Conservation (phyloP, 1,140 invertebrate species). For the Oryctes rhinoceros region DNA sequence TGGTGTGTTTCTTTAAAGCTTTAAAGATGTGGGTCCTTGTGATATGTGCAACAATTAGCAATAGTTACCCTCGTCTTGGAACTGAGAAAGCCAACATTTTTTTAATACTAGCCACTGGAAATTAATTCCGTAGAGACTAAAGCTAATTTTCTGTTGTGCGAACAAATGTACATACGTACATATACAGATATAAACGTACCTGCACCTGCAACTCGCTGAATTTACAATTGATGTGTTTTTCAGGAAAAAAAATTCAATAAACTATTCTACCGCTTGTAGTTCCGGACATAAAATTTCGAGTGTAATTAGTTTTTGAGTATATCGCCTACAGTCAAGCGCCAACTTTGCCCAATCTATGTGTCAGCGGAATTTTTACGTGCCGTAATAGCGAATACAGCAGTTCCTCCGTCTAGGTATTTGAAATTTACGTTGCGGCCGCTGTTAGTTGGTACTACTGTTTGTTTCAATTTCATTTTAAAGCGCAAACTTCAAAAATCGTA, state of each 20-base stretch:
- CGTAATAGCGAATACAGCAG: slow-evolving; percentile 3
- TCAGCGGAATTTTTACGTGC: neutral
- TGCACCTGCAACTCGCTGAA: neutral
- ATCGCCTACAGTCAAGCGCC: neutral
- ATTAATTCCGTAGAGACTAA: no score
- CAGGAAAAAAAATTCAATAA: neutral
- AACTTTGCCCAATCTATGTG: slow-evolving; percentile 7
- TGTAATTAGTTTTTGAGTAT: slow-evolving; percentile 13
- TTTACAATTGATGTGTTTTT: neutral
- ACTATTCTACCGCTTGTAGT: neutral
- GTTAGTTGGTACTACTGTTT: neutral
- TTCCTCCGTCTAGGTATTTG: neutral
- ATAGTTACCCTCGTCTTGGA: no score
- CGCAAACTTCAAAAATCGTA: slow-evolving; percentile 11
- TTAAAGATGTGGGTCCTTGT: no score
- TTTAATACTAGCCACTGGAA: neutral
- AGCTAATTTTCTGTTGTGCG: no score
- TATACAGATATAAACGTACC: no score
- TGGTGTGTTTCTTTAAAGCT: no score
- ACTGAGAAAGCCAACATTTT: neutral
- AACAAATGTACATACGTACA: no score
- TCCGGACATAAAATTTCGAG: slow-evolving; percentile 2
- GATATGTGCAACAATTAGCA: no score
- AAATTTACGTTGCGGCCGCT: neutral
- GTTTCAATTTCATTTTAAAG: slow-evolving; percentile 15